A percentile compares a stretch with the other conserved stretches of the same genome.
These are phyloP conservation scores for Climacteris rufus DNA, from an alignment of 2,113 vertebrate species.

Conservation along the genomic window DNA sequence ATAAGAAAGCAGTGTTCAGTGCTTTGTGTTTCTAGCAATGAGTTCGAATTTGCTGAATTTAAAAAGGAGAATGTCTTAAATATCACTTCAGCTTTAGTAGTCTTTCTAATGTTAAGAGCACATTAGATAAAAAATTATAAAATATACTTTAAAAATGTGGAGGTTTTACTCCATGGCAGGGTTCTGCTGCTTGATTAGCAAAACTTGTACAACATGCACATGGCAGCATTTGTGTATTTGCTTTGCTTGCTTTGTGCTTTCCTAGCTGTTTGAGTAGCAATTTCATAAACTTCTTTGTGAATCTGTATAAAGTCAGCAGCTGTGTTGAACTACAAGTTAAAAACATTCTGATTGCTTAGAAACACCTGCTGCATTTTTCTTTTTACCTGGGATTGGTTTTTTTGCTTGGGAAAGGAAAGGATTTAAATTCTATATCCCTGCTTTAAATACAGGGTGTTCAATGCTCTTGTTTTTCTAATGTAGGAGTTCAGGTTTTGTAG, in stretches of 20 bases:
- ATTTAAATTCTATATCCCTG: not conserved
- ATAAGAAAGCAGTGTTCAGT: not conserved
- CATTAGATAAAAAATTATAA: not conserved
- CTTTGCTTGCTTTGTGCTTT: not conserved
- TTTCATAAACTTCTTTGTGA: not conserved
- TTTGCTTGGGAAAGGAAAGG: not conserved
- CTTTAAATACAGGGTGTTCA: not conserved
- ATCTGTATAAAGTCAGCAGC: not conserved
- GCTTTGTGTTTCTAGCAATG: not conserved
- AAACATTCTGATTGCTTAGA: not conserved
- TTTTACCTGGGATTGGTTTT: not conserved
- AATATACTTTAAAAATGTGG: not conserved
- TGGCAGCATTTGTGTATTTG: not conserved
- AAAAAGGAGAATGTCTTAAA: not conserved
- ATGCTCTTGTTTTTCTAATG: not conserved
- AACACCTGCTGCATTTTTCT: not conserved
- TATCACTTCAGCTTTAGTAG: not conserved
- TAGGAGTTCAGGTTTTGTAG: not conserved
- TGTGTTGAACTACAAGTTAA: not conserved
- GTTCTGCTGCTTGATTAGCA: not conserved
- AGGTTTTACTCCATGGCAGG: not conserved
- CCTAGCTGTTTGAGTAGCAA: not conserved
- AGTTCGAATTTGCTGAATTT: not conserved
- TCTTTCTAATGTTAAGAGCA: not conserved
- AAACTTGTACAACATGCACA: not conserved